Base-by-base conservation (phyloP, 2,113 vertebrate species). In the Hypanus sabinus region DNA sequence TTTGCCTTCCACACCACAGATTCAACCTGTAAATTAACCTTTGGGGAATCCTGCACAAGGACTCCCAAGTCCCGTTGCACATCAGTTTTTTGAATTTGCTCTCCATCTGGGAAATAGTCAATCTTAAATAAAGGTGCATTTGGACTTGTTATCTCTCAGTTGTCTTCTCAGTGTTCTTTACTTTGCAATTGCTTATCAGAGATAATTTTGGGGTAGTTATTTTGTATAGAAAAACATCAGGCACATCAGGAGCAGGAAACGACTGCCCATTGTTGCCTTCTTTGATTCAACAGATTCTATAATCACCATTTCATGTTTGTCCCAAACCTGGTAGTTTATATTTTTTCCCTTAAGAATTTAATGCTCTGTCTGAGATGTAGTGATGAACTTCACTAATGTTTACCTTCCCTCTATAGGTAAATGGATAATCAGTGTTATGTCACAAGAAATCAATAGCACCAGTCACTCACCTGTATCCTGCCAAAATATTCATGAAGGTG, bases 401-500 rank as follows among this genome's bases (percentile, higher is more conserved):
- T 88, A 9, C 8, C 22, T 85, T 85, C 46, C 46, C 30, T 33
- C 30, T 33, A 30, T 87, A 57, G 7, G 0, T 60, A 87, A 38
- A 46, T 5, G 27, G 57, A 62, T 65, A 14, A 65, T n/a, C 85
- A 33, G 57, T 88, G 30, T 33, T n/a, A 73, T 5, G 71, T 22
- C 22, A 24, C 71, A 73, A 88, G 85, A 46, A 18, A 88, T 65
- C 60, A 16, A 87, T 87, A 30, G 16, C 16, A 65, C 65, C 30
- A 11, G 62, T n/a, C 88, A 20, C 96, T 97, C 95, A 99, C 99
- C 98, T 98, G 96, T 99, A 99, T 36, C 99, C 99, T 20, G 99
- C 99, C 95, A 99, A 96, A 96, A 99, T 98, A 96, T 99, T 99
- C 99, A 99, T 99, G 30, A 99, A 96, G 0, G 99, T 99, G 94